These are phyloP conservation scores for Hesperophylax magnus DNA, from an alignment of 1,140 invertebrate species.

Conservation along the genomic window DNA sequence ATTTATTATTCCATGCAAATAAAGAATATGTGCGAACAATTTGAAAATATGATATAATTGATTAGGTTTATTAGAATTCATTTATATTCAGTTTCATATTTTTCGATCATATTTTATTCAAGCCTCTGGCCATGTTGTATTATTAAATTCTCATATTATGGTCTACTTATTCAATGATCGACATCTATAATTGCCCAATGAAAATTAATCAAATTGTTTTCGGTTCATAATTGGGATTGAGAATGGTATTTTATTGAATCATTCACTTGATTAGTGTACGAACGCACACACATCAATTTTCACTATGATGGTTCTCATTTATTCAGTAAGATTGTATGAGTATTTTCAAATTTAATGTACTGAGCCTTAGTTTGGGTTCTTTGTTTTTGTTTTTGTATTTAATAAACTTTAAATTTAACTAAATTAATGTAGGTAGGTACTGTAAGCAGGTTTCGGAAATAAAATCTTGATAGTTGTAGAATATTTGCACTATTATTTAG, in stretches of 20 bases:
- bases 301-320: background rate
- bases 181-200: conserved; percentile 4
- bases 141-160: conserved; percentile 2
- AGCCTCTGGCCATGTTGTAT: background rate
- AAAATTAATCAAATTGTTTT: conserved; percentile 11
- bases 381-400: too few relatives aligned
- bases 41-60: conserved; percentile 8
- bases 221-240: too few relatives aligned
- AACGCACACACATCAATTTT: too few relatives aligned
- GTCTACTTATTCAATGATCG: conserved; percentile 14
- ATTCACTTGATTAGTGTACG: too few relatives aligned
- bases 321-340: background rate
- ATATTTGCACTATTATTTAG: too few relatives aligned
- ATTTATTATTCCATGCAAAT: background rate
- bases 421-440: too few relatives aligned
- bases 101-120: background rate
- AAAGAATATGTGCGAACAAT: background rate
- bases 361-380: too few relatives aligned
- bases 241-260: too few relatives aligned
- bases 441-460: too few relatives aligned
- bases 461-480: too few relatives aligned
- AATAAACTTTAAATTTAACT: too few relatives aligned
- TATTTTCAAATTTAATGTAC: too few relatives aligned
- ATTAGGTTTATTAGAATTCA: conserved; percentile 2
- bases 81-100: background rate